Evolutionary conservation across 2,113 vertebrate genomes (phyloP).

Genomic region (Hemicordylus capensis): DNA sequence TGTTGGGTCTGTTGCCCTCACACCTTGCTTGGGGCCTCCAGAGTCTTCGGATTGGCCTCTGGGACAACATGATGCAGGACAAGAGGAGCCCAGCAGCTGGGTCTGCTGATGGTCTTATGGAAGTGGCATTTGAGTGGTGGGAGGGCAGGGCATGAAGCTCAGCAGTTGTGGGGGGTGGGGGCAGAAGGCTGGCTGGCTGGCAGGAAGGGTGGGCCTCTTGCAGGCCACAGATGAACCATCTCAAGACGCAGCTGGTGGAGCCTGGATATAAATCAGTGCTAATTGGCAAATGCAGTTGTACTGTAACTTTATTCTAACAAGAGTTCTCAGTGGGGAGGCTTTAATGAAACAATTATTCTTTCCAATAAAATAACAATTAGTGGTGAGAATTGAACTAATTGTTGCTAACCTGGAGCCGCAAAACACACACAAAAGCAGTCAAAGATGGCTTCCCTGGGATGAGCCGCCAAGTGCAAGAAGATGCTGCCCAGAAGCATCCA

Average conservation of each 20-base stretch:
- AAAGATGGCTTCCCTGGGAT: background rate
- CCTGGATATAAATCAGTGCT: background rate
- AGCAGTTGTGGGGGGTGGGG: background rate
- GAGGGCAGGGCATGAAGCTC: background rate
- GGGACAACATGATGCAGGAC: too few species aligned
- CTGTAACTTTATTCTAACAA: constrained; percentile 41
- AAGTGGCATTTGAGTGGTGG: too few species aligned
- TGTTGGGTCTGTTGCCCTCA: too few species aligned
- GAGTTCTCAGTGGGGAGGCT: constrained; percentile 23
- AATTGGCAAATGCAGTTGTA: background rate
- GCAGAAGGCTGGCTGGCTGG: background rate
- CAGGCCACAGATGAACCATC: background rate
- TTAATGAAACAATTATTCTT: constrained; percentile 48
- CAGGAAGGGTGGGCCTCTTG: background rate
- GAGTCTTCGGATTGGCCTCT: too few species aligned
- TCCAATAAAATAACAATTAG: constrained; percentile 40
- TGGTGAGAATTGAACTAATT: constrained; percentile 38
- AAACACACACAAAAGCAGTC: constrained; percentile 2
- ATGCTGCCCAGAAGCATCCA: background rate
- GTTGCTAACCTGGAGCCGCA: constrained; percentile 34
- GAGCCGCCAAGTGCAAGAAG: too few species aligned
- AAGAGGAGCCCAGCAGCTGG: too few species aligned
- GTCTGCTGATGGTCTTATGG: too few species aligned
- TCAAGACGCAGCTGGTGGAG: background rate
- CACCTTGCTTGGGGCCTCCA: too few species aligned